Evolutionary conservation across 2,888 invertebrate species (phyloP), one percentile per base, ranked within the genome.

Genomic region (Xylota sylvarum): DNA sequence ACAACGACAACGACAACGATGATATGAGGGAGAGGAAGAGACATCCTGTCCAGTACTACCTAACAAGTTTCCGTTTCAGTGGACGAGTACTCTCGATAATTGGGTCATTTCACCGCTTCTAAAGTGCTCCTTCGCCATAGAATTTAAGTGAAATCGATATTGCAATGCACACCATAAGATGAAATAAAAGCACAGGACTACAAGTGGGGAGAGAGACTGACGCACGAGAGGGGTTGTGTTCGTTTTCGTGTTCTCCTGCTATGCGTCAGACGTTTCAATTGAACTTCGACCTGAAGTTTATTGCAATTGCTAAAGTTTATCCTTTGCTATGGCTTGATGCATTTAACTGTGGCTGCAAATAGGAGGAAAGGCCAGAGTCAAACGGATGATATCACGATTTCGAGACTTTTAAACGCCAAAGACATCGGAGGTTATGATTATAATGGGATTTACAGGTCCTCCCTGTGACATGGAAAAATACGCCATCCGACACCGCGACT

Each of bases 291-390:
- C 76, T 62, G 72, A 77, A 73, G 82, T 86, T 82, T 86, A 86
- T 86, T 82, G 86, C 72, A 77, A 81, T 86, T 81, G 77, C 77
- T 73, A 81, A 86, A 86, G 82, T 86, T 86, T 78, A 78, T 78
- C 82, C 69, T 69, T 79, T 55, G 67, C 69, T 62, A 52, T 77
- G 77, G 48, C 40, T 65, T 72, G 60, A 70, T 72, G 58, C 70
- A 65, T 77, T 65, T 72, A 70, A 72, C 70, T 80, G 70, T 56
- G 56, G 52, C 70, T 37, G 43, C 69, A 46, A 65, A 27, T 19
- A 14, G 40, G 43, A 58, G 14, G 52, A 52, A 19, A 43, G 52
- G 52, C 37, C 40, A 19, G 10, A 56, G 58, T 40, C 56, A 55
- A 40, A 19, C 23, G 52, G 19, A 2, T 50, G 77, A 74, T 73